Evolutionary conservation across 2,888 invertebrate species (phyloP).

Genomic region (Aphrophora alni): DNA sequence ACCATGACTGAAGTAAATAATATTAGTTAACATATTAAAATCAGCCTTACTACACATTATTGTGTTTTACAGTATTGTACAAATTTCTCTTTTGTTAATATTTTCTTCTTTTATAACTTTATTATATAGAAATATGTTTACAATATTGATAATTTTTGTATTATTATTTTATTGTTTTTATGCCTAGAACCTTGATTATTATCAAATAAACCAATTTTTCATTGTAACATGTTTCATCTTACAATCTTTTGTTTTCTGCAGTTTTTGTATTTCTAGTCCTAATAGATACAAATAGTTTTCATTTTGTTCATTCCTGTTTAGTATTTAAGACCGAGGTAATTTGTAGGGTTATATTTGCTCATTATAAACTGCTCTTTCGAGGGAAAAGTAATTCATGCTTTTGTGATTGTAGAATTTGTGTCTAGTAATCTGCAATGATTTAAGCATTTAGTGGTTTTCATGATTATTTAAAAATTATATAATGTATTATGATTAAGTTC

Average conservation of each 20-base stretch:
- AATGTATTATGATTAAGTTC: no score
- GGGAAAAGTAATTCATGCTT: background rate
- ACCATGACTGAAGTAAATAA: background rate
- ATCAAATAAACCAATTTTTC: background rate
- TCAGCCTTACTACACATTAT: background rate
- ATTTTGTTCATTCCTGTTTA: background rate
- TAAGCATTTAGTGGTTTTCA: background rate
- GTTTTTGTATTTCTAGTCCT: background rate
- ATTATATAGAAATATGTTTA: background rate
- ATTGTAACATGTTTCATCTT: background rate
- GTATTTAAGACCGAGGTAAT: background rate
- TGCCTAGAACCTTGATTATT: background rate
- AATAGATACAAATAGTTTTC: background rate
- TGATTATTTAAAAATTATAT: no score
- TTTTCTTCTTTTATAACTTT: constrained; percentile 9
- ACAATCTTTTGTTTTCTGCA: background rate
- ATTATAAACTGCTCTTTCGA: background rate
- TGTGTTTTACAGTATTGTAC: constrained; percentile 2
- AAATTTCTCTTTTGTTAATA: background rate
- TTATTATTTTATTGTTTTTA: background rate
- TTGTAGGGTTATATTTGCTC: background rate
- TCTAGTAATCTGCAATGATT: background rate
- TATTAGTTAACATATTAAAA: background rate
- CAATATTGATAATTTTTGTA: background rate
- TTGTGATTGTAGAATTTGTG: background rate